Evolutionary conservation across 2,888 invertebrate species (phyloP).

Genomic region (Eudemis profundana): DNA sequence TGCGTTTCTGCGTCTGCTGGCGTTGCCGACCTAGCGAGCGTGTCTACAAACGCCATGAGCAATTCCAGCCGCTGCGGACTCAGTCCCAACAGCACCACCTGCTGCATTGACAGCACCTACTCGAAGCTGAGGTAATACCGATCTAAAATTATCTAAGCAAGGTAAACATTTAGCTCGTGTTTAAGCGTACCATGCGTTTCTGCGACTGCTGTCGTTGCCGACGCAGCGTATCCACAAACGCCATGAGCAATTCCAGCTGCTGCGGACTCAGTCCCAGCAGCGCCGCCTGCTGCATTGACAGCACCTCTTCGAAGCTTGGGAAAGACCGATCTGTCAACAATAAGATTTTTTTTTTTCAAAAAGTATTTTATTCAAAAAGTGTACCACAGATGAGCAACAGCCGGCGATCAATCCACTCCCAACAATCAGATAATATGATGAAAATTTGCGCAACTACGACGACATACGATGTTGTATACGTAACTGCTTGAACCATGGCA

Average conservation of each 20-base stretch:
- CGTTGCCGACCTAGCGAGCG: constrained; percentile 67
- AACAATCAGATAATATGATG: no score
- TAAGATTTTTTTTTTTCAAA: no score
- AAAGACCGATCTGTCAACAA: constrained; percentile 15
- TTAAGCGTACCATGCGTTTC: constrained; percentile 56
- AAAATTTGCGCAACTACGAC: no score
- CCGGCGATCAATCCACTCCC: no score
- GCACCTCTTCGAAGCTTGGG: constrained; percentile 59
- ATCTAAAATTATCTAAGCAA: no score
- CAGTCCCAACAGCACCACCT: constrained; percentile 67
- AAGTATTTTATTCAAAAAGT: no score
- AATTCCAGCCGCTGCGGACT: constrained; percentile 62
- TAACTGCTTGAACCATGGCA: no score
- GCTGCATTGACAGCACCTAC: constrained; percentile 60
- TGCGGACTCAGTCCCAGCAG: constrained; percentile 64
- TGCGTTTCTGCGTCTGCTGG: constrained; percentile 52
- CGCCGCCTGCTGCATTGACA: constrained; percentile 65
- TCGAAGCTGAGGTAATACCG: constrained; percentile 53
- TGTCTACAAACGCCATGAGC: constrained; percentile 65
- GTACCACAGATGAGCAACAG: no score
- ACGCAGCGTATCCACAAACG: constrained; percentile 65
- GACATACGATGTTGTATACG: no score
- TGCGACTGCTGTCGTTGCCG: constrained; percentile 61
- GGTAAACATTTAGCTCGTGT: no score
- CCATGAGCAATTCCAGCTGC: constrained; percentile 65